Base-by-base conservation (phyloP, 2,888 invertebrate species). In the Platycheirus albimanus region DNA sequence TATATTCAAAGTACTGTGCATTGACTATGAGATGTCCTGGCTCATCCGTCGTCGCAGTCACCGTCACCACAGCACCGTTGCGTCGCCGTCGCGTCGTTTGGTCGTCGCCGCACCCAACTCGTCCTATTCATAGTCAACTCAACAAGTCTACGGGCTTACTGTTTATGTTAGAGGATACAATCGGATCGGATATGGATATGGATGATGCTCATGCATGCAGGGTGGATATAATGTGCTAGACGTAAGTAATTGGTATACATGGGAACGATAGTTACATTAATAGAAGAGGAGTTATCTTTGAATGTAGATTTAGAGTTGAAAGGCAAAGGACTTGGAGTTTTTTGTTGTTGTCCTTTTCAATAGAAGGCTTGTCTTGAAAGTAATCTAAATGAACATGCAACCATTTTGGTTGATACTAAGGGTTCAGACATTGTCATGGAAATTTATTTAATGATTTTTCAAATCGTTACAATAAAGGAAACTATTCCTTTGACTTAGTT, bases 221-320 rank as follows among this genome's bases (percentile, higher is more conserved):
- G 30, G 30, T 61, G 43, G 45, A 30, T 61, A 45, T 33, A 43
- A 61, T 61, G 19, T 45, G 43, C 61, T n/a, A 45, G 24, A 6
- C 24, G 30, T 28, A 45, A 61, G 61, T 61, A 61, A 61, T 61
- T 61, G 61, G 30, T 43, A 45, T 45, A 61, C 45, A 61, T 33
- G 61, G 17, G 8, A 61, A 13, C 38, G 38, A 41, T 41, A 41
- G 38, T 13, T 13, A 13, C 38, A 13, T n/a, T 41, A 41, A 41
- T 33, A 8, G 38, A 13, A 13, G 0, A 13, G 13, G n/a, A 13
- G 13, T 41, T 13, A 13, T 41, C 38, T 41, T 0, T 13, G 38
- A 41, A 33, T 33, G 38, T 3, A 41, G 13, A 41, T 13, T 41
- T 41, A 41, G 38, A 33, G 30, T 33, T 33, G 30, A 33, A 33